Base-by-base conservation (phyloP, 2,113 vertebrate species). In the Gasterosteus nipponicus region DNA sequence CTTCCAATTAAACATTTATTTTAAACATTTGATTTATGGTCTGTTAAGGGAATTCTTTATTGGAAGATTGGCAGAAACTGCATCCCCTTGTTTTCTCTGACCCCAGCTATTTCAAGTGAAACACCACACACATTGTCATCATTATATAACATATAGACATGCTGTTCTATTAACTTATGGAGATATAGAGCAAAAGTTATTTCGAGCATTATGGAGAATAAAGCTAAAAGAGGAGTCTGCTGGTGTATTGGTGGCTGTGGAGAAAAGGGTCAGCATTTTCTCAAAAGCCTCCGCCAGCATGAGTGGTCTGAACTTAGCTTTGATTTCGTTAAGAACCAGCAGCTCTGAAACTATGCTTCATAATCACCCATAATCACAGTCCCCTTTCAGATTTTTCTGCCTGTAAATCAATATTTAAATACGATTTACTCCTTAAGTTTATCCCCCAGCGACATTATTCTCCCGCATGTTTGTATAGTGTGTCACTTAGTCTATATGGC, bases 1-100 rank as follows among this genome's bases (percentile, higher is more conserved):
- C 71, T 81, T 85, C 65, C 39, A 83, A 77, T 86, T 77, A 85
- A 79, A 83, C 38, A 71, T 7, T n/a, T n/a, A n/a, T n/a, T n/a
- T n/a, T n/a, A n/a, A n/a, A n/a, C n/a, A n/a, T n/a, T n/a, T 1
- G 39, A 42, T 59, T 75, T 12, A 51, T 62, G 70, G 77, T 78
- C 70, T 62, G 56, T 77, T 51, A 56, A 46, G 42, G 64, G 44
- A 33, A 31, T 76, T 76, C 41, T 70, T 72, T 51, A 68, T 71
- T 80, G 74, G 35, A 74, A 72, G 63, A 38, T 77, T 16, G 31
- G 31, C 19, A 74, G 61, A 73, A 75, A 85, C 71, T 86, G 57
- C 47, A 18, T 69, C n/a, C 10, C 38, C 56, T 71, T 73, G 70
- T 58, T 54, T 85, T 74, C n/a, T 3, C 59, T 11, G 29, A 70